Conservation (phyloP, 2,797 vertebrate genomes). For the Mus spretus region DNA sequence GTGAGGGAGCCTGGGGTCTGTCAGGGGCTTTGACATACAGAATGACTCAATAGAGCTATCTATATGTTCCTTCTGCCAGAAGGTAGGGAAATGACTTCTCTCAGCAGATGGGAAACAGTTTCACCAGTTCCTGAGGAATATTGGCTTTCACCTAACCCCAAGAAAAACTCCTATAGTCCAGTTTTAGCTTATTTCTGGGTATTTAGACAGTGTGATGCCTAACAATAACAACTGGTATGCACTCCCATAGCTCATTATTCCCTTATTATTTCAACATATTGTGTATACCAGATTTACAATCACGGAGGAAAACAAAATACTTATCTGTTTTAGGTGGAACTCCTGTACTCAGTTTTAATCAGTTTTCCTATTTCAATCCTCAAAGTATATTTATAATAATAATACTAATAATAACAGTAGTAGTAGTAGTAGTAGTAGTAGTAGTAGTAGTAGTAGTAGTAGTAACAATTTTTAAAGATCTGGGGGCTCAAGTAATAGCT, state of each 20-base stretch:
- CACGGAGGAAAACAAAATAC: constrained; percentile 78
- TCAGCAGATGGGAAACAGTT: not conserved
- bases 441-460: too few relatives aligned
- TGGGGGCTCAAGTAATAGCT: not conserved
- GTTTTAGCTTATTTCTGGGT: not conserved
- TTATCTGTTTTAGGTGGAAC: constrained; percentile 81
- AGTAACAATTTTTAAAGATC: not conserved
- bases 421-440: too few relatives aligned
- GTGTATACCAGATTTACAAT: constrained; percentile 77
- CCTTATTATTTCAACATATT: constrained; percentile 75
- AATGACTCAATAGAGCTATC: not conserved
- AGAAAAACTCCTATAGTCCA: not conserved
- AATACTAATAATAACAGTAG: not conserved
- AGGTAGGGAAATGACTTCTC: not conserved
- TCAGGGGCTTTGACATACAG: not conserved
- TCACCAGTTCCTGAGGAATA: not conserved
- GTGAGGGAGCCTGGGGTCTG: not conserved
- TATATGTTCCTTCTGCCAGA: not conserved
- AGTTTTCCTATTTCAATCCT: constrained; percentile 40
- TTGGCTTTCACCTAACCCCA: not conserved
- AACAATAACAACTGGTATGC: constrained; percentile 71
- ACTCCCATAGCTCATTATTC: constrained; percentile 59
- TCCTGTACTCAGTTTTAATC: constrained; percentile 80
- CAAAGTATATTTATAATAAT: not conserved
- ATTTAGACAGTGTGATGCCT: not conserved